phyloP scores from a whole-genome alignment of 2,888 invertebrate species.

The Pinctada fucata region DNA sequence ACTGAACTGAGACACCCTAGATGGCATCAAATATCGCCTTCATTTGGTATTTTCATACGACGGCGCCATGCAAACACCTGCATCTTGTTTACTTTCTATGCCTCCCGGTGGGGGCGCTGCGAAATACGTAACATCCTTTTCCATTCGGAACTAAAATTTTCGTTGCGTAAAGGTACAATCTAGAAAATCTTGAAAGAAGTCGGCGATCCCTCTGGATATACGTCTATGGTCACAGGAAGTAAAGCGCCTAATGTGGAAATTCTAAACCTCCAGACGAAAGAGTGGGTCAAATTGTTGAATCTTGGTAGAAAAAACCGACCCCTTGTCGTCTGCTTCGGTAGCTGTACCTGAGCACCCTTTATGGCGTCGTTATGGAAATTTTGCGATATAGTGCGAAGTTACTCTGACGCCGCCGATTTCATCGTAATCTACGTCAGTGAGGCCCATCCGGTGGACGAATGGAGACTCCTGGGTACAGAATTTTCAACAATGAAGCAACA shows the following conservation, averaged over 20 bases:
- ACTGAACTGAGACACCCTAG: too few relatives aligned
- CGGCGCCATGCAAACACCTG: too few relatives aligned
- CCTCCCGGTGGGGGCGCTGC: too few relatives aligned
- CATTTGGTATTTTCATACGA: too few relatives aligned
- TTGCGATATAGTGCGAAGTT: conserved; percentile 39
- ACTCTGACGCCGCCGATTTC: conserved; percentile 41
- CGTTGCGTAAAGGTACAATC: too few relatives aligned
- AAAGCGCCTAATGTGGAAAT: conserved; percentile 14
- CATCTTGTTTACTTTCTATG: too few relatives aligned
- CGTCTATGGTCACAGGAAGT: too few relatives aligned
- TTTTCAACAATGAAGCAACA: conserved; percentile 34
- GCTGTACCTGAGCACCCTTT: conserved; percentile 51
- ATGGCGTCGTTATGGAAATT: conserved; percentile 42
- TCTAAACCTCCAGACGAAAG: conserved; percentile 6
- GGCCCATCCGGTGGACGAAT: conserved; percentile 48
- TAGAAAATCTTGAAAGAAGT: too few relatives aligned
- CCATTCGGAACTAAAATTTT: too few relatives aligned
- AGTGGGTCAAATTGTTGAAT: conserved; percentile 21
- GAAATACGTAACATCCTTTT: too few relatives aligned
- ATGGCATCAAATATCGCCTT: too few relatives aligned
- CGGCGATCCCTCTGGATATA: too few relatives aligned
- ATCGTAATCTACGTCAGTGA: conserved; percentile 47
- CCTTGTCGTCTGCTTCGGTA: conserved; percentile 49
- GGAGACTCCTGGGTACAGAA: conserved; percentile 29
- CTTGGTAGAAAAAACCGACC: conserved; percentile 42